These are phyloP conservation scores for Ascidia mentula DNA, from an alignment of 23 tunicate genomes.

Conservation along the genomic window DNA sequence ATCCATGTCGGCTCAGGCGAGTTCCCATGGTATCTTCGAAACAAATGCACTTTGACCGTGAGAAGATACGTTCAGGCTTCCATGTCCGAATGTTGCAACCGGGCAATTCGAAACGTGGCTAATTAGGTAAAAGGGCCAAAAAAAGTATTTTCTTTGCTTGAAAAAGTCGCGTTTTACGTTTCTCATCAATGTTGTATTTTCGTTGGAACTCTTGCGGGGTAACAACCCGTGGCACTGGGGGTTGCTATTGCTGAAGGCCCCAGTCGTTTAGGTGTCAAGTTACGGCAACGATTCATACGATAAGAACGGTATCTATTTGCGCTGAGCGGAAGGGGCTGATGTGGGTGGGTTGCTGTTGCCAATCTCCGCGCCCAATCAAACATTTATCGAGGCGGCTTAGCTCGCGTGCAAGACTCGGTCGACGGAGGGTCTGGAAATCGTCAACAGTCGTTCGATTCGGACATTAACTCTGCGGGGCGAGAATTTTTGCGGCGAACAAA, in stretches of 20 bases:
- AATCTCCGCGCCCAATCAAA: background rate
- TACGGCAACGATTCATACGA: no score
- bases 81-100: no score
- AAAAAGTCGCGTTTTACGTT: no score
- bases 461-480: background rate
- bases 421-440: background rate
- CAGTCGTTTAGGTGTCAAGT: conserved; percentile 3
- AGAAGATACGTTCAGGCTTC: background rate
- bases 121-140: background rate
- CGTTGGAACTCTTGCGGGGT: no score
- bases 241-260: background rate
- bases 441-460: background rate
- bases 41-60: background rate
- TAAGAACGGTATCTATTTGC: background rate
- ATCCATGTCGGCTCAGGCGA: conserved; percentile 1
- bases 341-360: background rate
- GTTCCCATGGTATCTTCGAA: background rate
- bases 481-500: background rate
- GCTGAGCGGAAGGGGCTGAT: conserved; percentile 1
- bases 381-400: background rate
- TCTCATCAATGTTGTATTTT: no score
- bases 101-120: background rate
- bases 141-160: no score
- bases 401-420: background rate
- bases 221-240: no score